Evolutionary conservation across 1,140 invertebrate species (phyloP).

Genomic region (Episyrphus balteatus): DNA sequence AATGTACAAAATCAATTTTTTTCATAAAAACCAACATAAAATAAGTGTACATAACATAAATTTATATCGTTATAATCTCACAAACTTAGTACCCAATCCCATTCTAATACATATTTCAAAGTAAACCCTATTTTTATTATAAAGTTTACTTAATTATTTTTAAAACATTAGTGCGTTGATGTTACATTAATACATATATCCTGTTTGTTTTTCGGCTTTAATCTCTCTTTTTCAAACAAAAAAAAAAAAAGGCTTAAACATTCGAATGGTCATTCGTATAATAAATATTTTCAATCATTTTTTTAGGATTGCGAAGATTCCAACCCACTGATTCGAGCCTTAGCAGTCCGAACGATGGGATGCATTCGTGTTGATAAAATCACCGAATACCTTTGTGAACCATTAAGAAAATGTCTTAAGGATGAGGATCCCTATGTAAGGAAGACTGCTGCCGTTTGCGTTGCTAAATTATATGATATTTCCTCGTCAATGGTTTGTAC

Average conservation of each 20-base stretch:
- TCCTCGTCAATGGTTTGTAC: constrained; percentile 95
- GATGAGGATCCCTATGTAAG: constrained; percentile 99
- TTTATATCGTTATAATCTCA: neutral
- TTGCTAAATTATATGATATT: constrained; percentile 98
- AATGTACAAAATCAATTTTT: neutral
- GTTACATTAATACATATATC: neutral
- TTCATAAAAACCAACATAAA: neutral
- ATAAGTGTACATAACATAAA: neutral
- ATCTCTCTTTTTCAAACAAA: neutral
- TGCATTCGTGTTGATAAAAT: constrained; percentile 99
- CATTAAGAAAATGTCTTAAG: constrained; percentile 93
- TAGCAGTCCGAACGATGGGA: constrained; percentile 99
- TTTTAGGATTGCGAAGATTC: constrained; percentile 97
- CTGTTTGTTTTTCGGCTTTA: neutral
- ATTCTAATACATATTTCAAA: no score
- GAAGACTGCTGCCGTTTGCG: constrained; percentile 98
- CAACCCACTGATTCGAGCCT: constrained; percentile 94
- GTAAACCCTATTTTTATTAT: no score
- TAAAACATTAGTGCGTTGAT: neutral
- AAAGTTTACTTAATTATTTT: neutral
- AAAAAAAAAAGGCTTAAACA: neutral
- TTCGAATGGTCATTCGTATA: neutral
- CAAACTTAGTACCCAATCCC: no score
- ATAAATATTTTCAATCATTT: neutral
- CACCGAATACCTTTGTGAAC: constrained; percentile 98